phyloP scores from a whole-genome alignment of 2,113 vertebrate genomes.

The Chaetops frenatus region DNA sequence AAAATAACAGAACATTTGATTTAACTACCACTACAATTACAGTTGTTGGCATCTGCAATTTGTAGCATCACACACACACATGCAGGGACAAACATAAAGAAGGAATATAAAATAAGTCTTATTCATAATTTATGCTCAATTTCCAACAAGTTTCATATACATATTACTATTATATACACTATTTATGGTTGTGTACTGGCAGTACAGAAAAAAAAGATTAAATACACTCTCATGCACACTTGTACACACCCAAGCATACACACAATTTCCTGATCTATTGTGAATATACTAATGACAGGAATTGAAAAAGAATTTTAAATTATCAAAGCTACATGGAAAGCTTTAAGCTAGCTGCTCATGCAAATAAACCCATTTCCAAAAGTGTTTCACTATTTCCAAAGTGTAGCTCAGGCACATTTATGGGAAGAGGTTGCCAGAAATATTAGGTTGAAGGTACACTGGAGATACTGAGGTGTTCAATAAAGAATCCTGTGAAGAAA shows the following conservation, averaged over 20 bases:
- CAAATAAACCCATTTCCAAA: not conserved
- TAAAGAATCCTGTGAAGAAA: not conserved
- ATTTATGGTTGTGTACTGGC: not conserved
- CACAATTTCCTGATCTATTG: not conserved
- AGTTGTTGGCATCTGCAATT: not conserved
- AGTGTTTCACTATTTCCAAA: not conserved
- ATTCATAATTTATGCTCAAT: not conserved
- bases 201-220: not conserved
- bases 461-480: not conserved
- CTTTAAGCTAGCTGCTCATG: not conserved
- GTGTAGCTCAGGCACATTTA: not conserved
- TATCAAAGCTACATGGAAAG: not conserved
- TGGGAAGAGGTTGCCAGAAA: not conserved
- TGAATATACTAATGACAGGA: not conserved
- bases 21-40: not conserved
- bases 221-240: not conserved
- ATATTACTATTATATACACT: not conserved
- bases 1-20: not conserved
- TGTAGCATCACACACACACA: not conserved
- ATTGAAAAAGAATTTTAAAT: not conserved
- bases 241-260: not conserved
- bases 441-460: not conserved
- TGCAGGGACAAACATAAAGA: not conserved
- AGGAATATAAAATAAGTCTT: not conserved
- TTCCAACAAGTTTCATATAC: not conserved